phyloP scores from a whole-genome alignment of 2,113 vertebrate species.

The Leptosomus discolor region DNA sequence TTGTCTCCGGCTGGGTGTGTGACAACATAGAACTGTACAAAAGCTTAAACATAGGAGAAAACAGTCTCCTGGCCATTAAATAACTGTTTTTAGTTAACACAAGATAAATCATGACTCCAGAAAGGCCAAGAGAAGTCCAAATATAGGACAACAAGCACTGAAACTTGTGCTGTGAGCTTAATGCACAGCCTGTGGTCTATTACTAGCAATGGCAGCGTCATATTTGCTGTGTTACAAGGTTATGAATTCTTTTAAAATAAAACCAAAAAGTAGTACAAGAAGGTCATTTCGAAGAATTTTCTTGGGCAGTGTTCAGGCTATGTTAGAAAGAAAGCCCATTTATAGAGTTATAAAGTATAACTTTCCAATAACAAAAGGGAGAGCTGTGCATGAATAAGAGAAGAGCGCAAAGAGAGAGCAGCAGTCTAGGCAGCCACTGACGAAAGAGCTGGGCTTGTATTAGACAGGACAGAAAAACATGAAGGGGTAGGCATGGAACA shows the following conservation, averaged over 20 bases:
- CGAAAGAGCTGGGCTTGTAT: not conserved
- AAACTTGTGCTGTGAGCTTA: not conserved
- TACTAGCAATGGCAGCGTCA: not conserved
- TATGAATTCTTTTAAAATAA: not conserved
- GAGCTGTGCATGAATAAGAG: not conserved
- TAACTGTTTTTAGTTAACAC: not conserved
- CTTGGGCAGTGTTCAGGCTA: not conserved
- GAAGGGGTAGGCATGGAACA: not conserved
- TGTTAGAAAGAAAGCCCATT: not conserved
- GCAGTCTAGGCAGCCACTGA: not conserved
- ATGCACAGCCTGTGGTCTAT: not conserved
- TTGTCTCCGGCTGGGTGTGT: no score
- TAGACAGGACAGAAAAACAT: not conserved
- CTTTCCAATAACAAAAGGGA: not conserved
- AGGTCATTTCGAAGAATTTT: not conserved
- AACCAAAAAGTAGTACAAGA: not conserved
- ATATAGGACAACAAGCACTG: not conserved
- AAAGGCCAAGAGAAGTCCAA: not conserved
- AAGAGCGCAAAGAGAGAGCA: not conserved
- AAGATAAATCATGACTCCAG: not conserved
- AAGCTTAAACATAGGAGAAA: not conserved
- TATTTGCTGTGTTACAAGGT: not conserved
- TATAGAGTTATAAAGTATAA: not conserved
- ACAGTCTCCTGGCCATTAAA: not conserved
- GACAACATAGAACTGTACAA: not conserved